Percentiles rank a stretch among this genome's conserved stretches.
phyloP scores from a whole-genome alignment of 2,113 vertebrate genomes.

The Procapra przewalskii region DNA sequence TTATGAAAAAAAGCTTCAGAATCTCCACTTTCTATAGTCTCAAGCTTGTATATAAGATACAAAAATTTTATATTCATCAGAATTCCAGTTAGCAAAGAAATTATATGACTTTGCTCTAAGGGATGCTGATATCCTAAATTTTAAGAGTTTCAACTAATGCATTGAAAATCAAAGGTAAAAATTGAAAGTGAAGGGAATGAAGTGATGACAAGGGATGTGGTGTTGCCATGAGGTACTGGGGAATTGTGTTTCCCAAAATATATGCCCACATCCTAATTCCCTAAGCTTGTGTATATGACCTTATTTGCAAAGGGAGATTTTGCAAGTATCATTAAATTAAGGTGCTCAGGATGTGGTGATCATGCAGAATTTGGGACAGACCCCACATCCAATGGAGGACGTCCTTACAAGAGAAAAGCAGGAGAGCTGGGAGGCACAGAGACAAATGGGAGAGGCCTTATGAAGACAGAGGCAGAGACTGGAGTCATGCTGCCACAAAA shows the following conservation, averaged over 20 bases:
- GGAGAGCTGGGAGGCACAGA: not conserved
- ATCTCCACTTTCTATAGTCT: not conserved
- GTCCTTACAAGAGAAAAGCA: not conserved
- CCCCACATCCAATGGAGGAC: not conserved
- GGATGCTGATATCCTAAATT: not conserved
- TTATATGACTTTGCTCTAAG: not conserved
- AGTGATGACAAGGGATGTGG: not conserved
- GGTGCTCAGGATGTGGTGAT: not conserved
- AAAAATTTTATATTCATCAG: not conserved
- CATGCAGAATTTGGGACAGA: not conserved
- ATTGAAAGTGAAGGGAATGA: not conserved
- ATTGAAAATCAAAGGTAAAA: not conserved
- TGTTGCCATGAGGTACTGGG: not conserved
- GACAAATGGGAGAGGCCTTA: not conserved
- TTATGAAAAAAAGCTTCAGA: not conserved
- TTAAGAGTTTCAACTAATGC: not conserved
- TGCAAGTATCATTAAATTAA: not conserved
- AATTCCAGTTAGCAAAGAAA: not conserved
- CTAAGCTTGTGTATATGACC: not conserved
- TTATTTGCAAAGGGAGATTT: not conserved
- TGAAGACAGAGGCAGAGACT: not conserved
- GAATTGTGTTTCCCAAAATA: not conserved
- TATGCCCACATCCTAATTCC: not conserved
- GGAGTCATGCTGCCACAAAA: rapidly evolving
- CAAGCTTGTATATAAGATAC: not conserved